A percentile compares a stretch with the other conserved stretches of the same genome.
Conservation (phyloP, 2,113 vertebrate species). For the Crocuta crocuta region DNA sequence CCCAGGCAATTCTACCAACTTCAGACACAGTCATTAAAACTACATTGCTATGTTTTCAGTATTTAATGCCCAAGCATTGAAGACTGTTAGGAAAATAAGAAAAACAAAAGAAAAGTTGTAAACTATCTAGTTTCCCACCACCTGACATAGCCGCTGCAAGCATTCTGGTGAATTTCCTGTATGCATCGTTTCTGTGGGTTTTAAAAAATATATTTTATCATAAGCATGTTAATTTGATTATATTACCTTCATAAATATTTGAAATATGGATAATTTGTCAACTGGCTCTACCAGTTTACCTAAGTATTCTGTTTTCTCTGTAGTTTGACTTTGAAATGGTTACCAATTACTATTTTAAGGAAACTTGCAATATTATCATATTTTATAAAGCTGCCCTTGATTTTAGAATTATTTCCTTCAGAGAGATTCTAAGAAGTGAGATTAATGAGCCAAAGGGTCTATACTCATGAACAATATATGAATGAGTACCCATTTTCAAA, state of each 20-base stretch:
- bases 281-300: neutral
- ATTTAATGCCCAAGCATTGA: constrained; percentile 10
- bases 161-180: constrained; percentile 42
- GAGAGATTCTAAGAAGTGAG: neutral
- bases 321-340: neutral
- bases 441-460: constrained; percentile 19
- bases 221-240: neutral
- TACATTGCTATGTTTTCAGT: neutral
- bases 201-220: neutral
- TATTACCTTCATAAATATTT: constrained; percentile 32
- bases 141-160: neutral
- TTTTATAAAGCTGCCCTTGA: constrained; percentile 52
- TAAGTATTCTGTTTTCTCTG: constrained; percentile 4
- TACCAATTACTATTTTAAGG: neutral
- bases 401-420: constrained; percentile 54
- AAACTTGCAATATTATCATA: constrained; percentile 1
- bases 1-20: neutral
- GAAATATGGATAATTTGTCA: neutral
- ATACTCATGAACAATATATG: neutral
- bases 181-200: neutral
- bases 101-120: neutral
- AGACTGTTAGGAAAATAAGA: constrained; percentile 3
- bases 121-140: neutral
- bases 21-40: neutral
- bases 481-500: constrained; percentile 34